phyloP scores from a whole-genome alignment of 2,888 invertebrate species.

The Nymphalis polychloros region DNA sequence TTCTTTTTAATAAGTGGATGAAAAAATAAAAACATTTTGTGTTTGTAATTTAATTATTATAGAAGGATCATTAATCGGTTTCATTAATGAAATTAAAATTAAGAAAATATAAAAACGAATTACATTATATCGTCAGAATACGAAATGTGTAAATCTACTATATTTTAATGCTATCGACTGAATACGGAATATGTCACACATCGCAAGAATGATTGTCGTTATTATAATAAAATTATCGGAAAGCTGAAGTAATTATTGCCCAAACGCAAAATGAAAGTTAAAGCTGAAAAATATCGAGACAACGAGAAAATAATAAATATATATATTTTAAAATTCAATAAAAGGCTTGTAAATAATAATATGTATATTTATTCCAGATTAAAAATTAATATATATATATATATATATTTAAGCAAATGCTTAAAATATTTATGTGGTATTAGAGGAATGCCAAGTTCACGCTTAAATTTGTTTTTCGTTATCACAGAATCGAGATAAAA shows the following conservation, averaged over 20 bases:
- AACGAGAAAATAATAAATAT: constrained; percentile 12
- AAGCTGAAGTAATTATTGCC: constrained; percentile 9
- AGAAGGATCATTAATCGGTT: no score
- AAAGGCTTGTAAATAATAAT: no score
- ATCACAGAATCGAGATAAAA: no score
- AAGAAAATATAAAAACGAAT: background rate
- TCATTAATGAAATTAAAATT: no score
- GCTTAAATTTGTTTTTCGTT: background rate
- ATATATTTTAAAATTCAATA: no score
- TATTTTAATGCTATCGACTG: background rate
- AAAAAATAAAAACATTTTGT: no score
- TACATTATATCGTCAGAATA: background rate
- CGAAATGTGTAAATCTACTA: background rate
- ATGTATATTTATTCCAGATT: no score
- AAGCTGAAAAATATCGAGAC: constrained; percentile 1
- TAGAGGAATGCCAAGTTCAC: background rate
- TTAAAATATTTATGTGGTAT: background rate
- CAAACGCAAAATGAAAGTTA: constrained; percentile 9
- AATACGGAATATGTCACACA: constrained; percentile 3
- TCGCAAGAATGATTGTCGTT: constrained; percentile 9
- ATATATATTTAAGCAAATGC: no score
- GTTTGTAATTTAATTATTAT: no score
- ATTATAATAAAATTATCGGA: constrained; percentile 13
- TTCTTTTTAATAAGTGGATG: no score
- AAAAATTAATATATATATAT: no score